These are phyloP conservation scores for Dynastes hyllus DNA, from an alignment of 2,888 invertebrate genomes.

Conservation along the genomic window DNA sequence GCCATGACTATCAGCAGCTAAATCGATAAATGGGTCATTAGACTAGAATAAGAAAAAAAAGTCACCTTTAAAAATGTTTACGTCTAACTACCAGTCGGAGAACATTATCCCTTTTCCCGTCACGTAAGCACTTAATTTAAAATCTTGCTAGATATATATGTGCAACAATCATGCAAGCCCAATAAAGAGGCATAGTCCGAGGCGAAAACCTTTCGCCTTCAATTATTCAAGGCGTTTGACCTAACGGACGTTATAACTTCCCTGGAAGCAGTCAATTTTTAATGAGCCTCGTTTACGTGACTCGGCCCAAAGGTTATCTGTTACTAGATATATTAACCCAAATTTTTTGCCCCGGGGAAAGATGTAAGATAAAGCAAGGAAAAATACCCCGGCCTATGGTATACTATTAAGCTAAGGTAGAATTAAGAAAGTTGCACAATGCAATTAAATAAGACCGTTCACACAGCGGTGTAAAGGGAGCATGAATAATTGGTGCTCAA, in stretches of 20 bases:
- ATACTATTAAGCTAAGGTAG: too few relatives aligned
- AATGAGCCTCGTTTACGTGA: conserved; percentile 50
- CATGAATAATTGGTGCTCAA: too few relatives aligned
- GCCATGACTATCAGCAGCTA: too few relatives aligned
- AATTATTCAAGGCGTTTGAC: conserved; percentile 52
- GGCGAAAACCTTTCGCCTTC: conserved; percentile 27
- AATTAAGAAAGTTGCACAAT: too few relatives aligned
- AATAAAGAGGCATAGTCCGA: conserved; percentile 15
- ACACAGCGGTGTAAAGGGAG: too few relatives aligned
- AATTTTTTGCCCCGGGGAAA: too few relatives aligned
- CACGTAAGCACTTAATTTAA: conserved; percentile 22
- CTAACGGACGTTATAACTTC: conserved; percentile 28
- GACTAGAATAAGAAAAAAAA: neutral
- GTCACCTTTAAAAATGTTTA: neutral
- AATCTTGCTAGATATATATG: neutral
- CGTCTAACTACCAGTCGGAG: neutral
- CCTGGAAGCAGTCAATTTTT: conserved; percentile 49
- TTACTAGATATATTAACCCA: conserved; percentile 27
- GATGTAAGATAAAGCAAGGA: conserved; percentile 10
- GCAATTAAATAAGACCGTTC: too few relatives aligned
- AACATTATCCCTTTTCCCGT: conserved; percentile 4
- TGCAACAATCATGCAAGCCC: conserved; percentile 17
- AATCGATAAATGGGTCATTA: neutral
- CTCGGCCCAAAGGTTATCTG: conserved; percentile 43
- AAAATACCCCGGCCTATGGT: neutral